A percentile compares a stretch with the other conserved stretches of the same genome.
Evolutionary conservation across 2,888 invertebrate species (phyloP).

Genomic region (Lamellibrachia satsuma): DNA sequence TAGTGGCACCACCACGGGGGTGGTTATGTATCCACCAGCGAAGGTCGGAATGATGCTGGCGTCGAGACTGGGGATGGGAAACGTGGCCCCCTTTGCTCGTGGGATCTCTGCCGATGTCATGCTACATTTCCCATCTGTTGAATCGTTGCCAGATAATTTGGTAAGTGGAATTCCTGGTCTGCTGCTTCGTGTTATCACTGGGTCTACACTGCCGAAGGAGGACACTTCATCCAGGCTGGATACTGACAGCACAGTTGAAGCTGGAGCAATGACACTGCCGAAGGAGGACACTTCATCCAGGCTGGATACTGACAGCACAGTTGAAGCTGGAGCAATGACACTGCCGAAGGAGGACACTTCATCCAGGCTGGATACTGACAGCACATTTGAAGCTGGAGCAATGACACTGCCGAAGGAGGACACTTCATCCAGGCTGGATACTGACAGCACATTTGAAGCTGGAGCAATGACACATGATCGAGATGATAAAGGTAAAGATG

Average conservation of each 20-base stretch:
- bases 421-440: too few species aligned
- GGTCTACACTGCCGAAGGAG: neutral
- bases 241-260: neutral
- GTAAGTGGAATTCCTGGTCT: neutral
- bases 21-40: neutral
- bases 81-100: neutral
- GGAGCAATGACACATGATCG: neutral
- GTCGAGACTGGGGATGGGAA: neutral
- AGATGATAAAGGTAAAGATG: neutral
- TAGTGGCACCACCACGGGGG: neutral
- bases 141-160: neutral
- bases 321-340: too few species aligned
- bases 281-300: neutral
- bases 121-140: neutral
- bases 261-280: too few species aligned
- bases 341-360: too few species aligned
- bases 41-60: neutral
- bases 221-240: neutral
- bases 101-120: neutral
- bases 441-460: too few species aligned
- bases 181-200: neutral
- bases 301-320: neutral
- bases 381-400: too few species aligned
- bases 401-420: too few species aligned
- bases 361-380: too few species aligned